Evolutionary conservation across 2,113 vertebrate species (phyloP).

Genomic region (Psilopogon haemacephalus): DNA sequence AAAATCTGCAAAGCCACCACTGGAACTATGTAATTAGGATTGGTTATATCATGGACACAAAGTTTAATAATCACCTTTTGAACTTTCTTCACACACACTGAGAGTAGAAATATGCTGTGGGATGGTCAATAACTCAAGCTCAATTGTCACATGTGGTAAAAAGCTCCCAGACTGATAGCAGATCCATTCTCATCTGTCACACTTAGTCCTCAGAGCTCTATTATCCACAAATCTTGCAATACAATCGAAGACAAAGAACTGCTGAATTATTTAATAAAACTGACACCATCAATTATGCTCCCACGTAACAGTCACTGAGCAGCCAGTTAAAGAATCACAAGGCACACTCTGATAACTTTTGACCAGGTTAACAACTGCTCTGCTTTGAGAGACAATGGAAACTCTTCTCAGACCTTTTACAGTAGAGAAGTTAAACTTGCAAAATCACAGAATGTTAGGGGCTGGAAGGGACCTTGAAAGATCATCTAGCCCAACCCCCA

Average conservation of each 20-base stretch:
- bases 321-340: constrained; percentile 34
- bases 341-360: background rate
- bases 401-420: background rate
- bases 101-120: background rate
- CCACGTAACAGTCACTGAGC: constrained; percentile 35
- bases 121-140: constrained; percentile 27
- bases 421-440: background rate
- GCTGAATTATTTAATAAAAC: constrained; percentile 67
- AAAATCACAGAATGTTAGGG: background rate
- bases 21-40: background rate
- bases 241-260: constrained; percentile 42
- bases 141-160: constrained; percentile 6
- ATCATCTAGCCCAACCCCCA: too few relatives aligned
- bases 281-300: constrained; percentile 44
- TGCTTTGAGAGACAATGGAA: background rate
- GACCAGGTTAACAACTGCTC: background rate
- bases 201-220: constrained; percentile 38
- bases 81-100: background rate
- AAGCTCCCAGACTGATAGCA: constrained; percentile 29
- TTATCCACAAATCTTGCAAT: constrained; percentile 43
- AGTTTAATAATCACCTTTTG: background rate
- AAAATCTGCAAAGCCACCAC: background rate
- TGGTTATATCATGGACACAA: background rate
- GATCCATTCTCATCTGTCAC: constrained; percentile 42
- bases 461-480: too few relatives aligned